These are phyloP conservation scores for Pachydiplax longipennis DNA, from an alignment of 2,888 invertebrate species.

Conservation along the genomic window DNA sequence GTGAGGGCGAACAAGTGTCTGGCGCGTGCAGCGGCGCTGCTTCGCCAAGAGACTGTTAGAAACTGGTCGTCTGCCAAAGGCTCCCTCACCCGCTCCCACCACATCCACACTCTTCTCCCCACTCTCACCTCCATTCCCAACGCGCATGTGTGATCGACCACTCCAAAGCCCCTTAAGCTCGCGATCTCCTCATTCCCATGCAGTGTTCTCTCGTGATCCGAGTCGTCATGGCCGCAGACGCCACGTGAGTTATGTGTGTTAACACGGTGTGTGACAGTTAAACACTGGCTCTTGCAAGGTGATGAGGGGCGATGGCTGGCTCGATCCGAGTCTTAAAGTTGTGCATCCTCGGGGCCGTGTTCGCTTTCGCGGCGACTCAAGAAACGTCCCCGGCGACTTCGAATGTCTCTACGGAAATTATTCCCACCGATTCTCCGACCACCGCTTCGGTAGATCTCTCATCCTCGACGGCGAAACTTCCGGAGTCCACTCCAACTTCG, in stretches of 20 bases:
- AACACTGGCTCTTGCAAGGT: background rate
- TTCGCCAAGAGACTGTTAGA: background rate
- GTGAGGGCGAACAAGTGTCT: constrained; percentile 30
- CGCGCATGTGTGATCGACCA: background rate
- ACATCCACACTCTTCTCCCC: background rate
- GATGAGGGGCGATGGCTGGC: background rate
- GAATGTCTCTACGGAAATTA: background rate
- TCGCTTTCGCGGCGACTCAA: background rate
- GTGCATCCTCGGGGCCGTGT: background rate
- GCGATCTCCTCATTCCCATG: background rate
- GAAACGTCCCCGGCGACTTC: background rate
- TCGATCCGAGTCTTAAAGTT: background rate
- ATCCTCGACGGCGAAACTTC: background rate
- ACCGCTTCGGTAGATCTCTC: background rate
- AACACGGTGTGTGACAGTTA: background rate
- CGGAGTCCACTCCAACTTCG: background rate
- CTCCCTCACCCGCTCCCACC: background rate
- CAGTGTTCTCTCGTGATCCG: background rate
- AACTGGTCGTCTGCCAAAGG: background rate
- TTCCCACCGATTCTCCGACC: background rate
- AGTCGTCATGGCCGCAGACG: constrained; percentile 19
- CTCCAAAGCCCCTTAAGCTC: background rate
- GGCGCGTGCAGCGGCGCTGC: background rate
- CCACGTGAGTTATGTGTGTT: background rate
- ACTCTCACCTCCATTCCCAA: background rate